Evolutionary conservation across 1,140 invertebrate genomes (phyloP), one percentile per base, ranked within the genome.

Genomic region (Tetragonula clypearis): DNA sequence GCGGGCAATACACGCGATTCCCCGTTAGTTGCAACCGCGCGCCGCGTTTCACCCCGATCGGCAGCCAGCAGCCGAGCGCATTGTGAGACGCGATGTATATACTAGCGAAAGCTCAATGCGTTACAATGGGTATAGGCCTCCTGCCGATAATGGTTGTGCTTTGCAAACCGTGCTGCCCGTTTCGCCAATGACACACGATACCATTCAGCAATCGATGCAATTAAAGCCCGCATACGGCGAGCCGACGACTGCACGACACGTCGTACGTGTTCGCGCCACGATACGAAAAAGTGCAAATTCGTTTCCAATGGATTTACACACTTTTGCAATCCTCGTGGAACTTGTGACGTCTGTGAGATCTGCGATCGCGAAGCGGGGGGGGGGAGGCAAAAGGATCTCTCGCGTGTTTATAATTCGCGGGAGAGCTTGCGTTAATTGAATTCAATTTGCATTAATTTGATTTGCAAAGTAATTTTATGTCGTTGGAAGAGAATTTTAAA

Each of bases 191-290:
- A 79, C 62, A 62, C 73, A 73, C 88, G 79, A 86, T 88, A 87
- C 87, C 49, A 82, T 81, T 83, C 83, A 81, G 79, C 81, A 89
- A 90, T 91, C 79, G 86, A 85, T 87, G 87, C 86, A 88, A 92
- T 90, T 90, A 85, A 88, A 91, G 79, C 86, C 71, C 71, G n/a
- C 62, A 41, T 6, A 12, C 30, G 30, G 11, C 26, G 9, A 4
- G 15, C 30, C 56, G 8, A 3, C 56, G 6, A 8, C 41, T n/a
- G n/a, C n/a, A n/a, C n/a, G n/a, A n/a, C n/a, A 8, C 41, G 41
- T 49, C 41, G 41, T 49, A 49, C 41, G 41, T 49, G 41, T 49
- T 49, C 41, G 41, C 41, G 41, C 41, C 8, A 8, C 30, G 41
- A 8, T 49, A 49, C 41, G 41, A 49, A 49, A 49, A 49, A 49